A percentile compares a stretch with the other conserved stretches of the same genome.
Evolutionary conservation across 2,888 invertebrate species (phyloP).

Genomic region (Andrena minutula): DNA sequence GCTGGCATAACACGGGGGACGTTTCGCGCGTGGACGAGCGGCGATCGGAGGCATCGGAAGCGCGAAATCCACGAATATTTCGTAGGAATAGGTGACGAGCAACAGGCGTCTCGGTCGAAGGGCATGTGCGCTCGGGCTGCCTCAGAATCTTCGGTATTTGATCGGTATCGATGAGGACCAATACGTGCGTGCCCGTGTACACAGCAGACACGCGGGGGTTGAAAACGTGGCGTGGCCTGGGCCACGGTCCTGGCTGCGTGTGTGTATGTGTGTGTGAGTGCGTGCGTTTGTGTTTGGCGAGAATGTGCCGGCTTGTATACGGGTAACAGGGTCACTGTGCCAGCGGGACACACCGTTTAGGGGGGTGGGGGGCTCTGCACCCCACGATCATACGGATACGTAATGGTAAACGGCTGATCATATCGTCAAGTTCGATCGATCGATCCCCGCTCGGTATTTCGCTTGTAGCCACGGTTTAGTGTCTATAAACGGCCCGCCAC

Average conservation of each 20-base stretch:
- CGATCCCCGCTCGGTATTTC: conserved; percentile 49
- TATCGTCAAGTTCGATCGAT: conserved; percentile 67
- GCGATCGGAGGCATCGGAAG: conserved; percentile 48
- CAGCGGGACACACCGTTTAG: conserved; percentile 71
- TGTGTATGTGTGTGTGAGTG: no score
- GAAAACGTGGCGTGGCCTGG: conserved; percentile 53
- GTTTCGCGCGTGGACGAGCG: background rate
- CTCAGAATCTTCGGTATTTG: conserved; percentile 84
- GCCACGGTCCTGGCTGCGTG: conserved; percentile 43
- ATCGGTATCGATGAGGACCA: conserved; percentile 79
- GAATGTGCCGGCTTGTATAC: conserved; percentile 69
- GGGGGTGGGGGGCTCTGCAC: conserved; percentile 57
- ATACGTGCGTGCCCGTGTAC: conserved; percentile 74
- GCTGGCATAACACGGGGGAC: conserved; percentile 11
- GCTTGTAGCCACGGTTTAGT: conserved; percentile 55
- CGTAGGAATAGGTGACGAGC: conserved; percentile 70
- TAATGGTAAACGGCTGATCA: conserved; percentile 62
- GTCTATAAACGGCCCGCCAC: conserved; percentile 64
- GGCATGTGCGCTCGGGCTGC: conserved; percentile 75
- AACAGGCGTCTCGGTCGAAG: conserved; percentile 75
- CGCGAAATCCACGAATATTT: conserved; percentile 71
- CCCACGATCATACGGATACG: conserved; percentile 63
- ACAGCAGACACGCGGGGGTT: conserved; percentile 58
- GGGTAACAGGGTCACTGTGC: conserved; percentile 81
- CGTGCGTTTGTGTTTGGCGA: conserved; percentile 60